Conservation (phyloP, 2,888 invertebrate species). For the Acleris literana region DNA sequence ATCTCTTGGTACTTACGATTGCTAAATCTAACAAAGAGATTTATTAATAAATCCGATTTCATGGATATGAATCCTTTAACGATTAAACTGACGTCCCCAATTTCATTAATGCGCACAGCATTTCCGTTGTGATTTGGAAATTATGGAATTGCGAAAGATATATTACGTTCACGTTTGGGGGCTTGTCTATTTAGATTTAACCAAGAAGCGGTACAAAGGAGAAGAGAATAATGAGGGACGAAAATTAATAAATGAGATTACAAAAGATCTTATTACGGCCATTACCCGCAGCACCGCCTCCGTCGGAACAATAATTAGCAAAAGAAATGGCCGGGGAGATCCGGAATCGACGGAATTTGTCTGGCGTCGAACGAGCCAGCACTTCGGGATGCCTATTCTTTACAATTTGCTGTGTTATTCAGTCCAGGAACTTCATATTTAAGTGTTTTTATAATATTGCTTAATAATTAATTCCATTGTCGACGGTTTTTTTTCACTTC, state of each 20-base stretch:
- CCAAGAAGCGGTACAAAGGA: constrained; percentile 51
- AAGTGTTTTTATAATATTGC: background rate
- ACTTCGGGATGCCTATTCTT: constrained; percentile 40
- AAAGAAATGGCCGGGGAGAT: constrained; percentile 57
- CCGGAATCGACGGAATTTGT: constrained; percentile 46
- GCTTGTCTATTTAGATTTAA: constrained; percentile 58
- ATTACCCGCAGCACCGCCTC: constrained; percentile 64
- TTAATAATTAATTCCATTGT: no score
- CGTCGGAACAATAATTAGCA: constrained; percentile 67
- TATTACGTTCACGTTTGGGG: constrained; percentile 45
- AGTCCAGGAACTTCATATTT: constrained; percentile 10
- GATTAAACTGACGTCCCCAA: constrained; percentile 27
- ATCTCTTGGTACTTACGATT: constrained; percentile 1
- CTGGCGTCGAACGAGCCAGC: constrained; percentile 41
- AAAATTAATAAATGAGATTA: constrained; percentile 69
- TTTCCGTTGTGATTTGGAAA: constrained; percentile 49
- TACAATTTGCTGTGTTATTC: constrained; percentile 22
- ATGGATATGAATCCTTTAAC: constrained; percentile 4
- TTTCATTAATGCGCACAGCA: constrained; percentile 42
- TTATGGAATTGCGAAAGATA: constrained; percentile 47
- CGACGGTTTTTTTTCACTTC: no score
- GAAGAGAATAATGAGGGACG: constrained; percentile 57
- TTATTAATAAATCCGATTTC: constrained; percentile 23
- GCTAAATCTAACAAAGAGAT: constrained; percentile 3
- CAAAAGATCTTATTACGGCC: constrained; percentile 74